These are phyloP conservation scores for Tuberolachnus salignus DNA, from an alignment of 2,888 invertebrate species.

Conservation along the genomic window DNA sequence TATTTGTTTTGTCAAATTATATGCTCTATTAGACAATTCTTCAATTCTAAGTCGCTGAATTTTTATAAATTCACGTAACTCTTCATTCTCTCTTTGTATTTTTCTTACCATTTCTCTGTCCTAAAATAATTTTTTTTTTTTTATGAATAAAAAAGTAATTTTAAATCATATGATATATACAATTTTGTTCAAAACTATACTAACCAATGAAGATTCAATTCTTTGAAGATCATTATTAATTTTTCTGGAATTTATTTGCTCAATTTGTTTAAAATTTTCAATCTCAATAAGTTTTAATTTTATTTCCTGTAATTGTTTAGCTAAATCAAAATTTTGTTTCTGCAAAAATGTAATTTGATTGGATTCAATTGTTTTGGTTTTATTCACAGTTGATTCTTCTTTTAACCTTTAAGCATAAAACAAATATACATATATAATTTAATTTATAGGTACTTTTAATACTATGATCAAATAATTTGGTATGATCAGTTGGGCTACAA, in stretches of 20 bases:
- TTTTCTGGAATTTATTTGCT: background rate
- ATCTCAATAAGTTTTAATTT: constrained; percentile 26
- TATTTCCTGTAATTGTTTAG: constrained; percentile 34
- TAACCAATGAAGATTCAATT: constrained; percentile 10
- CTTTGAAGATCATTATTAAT: background rate
- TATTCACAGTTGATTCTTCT: background rate
- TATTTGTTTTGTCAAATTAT: constrained; percentile 39
- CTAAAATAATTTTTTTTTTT: background rate
- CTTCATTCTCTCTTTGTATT: constrained; percentile 40
- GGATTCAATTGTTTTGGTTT: background rate
- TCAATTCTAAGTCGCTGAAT: constrained; percentile 26
- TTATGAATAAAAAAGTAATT: background rate
- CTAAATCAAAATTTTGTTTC: constrained; percentile 29
- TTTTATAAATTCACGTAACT: constrained; percentile 40
- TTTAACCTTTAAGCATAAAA: constrained; percentile 7
- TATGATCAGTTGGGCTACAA: too few species aligned
- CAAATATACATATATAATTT: too few species aligned
- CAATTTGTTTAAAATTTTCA: constrained; percentile 4
- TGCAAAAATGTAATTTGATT: constrained; percentile 27
- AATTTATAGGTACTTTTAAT: too few species aligned
- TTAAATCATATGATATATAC: background rate
- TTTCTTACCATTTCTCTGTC: constrained; percentile 40
- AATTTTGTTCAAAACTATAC: background rate
- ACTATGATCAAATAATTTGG: too few species aligned
- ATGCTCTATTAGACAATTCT: constrained; percentile 25